phyloP scores from a whole-genome alignment of 2,113 vertebrate species.

The Rhinolophus sinicus region DNA sequence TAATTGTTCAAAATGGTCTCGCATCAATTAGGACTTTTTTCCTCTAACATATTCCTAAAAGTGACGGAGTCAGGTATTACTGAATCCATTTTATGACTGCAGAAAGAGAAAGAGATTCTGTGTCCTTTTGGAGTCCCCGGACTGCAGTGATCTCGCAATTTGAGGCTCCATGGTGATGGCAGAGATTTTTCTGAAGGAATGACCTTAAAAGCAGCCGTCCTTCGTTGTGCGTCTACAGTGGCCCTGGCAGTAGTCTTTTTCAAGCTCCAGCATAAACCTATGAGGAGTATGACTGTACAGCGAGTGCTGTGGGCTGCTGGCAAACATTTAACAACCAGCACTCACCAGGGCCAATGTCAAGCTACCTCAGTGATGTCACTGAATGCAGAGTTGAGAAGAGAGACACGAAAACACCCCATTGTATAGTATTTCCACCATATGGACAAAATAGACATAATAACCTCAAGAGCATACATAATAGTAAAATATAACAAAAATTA shows the following conservation, averaged over 20 bases:
- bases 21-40: not conserved
- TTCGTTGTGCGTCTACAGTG: not conserved
- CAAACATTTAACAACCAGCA: not conserved
- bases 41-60: not conserved
- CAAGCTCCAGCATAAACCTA: not conserved
- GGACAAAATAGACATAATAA: not conserved
- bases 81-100: not conserved
- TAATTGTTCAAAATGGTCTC: slow-evolving; percentile 10
- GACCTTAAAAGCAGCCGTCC: not conserved
- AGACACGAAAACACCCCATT: not conserved
- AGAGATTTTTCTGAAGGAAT: not conserved
- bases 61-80: not conserved
- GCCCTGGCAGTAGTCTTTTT: not conserved
- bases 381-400: not conserved
- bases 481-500: not conserved
- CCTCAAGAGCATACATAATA: not conserved
- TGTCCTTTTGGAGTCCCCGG: not conserved
- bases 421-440: not conserved
- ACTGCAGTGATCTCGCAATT: not conserved
- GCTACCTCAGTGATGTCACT: not conserved
- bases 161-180: not conserved
- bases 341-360: not conserved
- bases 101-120: not conserved
- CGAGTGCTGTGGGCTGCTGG: not conserved
- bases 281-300: not conserved